Evolutionary conservation across 2,113 vertebrate species (phyloP).

Genomic region (Clarias macrocephalus): DNA sequence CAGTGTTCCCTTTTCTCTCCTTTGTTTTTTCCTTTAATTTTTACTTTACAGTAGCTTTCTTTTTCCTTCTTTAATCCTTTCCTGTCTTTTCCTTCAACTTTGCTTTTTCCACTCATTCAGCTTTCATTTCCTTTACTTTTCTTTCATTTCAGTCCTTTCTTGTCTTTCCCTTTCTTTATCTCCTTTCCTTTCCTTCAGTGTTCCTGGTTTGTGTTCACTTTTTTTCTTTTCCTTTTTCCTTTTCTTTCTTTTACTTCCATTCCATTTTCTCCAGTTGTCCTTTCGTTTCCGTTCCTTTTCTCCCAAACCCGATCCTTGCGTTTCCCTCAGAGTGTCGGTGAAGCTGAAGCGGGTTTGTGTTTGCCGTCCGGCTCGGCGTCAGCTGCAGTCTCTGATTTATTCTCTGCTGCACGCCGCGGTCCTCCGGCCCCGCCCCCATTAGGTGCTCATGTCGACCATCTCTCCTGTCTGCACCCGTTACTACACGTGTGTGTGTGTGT

Average conservation of each 20-base stretch:
- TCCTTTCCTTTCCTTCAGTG: too few species aligned
- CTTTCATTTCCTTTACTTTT: too few species aligned
- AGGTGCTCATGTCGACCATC: constrained; percentile 33
- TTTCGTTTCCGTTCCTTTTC: background rate
- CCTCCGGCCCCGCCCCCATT: constrained; percentile 28
- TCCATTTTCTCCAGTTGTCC: background rate
- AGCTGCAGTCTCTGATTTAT: constrained; percentile 40
- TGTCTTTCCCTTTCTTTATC: too few species aligned
- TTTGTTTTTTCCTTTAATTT: background rate
- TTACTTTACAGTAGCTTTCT: background rate
- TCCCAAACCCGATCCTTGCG: too few species aligned
- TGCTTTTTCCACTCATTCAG: background rate
- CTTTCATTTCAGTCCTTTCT: background rate
- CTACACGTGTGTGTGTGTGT: background rate
- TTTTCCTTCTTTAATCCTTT: background rate
- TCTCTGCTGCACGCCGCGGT: constrained; percentile 23
- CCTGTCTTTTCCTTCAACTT: background rate
- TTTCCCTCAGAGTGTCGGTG: background rate
- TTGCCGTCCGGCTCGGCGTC: background rate
- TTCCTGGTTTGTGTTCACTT: background rate
- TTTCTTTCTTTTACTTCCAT: background rate
- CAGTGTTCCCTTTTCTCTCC: background rate
- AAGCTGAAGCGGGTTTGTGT: background rate
- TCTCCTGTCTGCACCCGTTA: background rate
- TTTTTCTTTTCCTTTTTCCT: background rate